Conservation (phyloP, 2,888 invertebrate species). For the Pandemis cinnamomeana region DNA sequence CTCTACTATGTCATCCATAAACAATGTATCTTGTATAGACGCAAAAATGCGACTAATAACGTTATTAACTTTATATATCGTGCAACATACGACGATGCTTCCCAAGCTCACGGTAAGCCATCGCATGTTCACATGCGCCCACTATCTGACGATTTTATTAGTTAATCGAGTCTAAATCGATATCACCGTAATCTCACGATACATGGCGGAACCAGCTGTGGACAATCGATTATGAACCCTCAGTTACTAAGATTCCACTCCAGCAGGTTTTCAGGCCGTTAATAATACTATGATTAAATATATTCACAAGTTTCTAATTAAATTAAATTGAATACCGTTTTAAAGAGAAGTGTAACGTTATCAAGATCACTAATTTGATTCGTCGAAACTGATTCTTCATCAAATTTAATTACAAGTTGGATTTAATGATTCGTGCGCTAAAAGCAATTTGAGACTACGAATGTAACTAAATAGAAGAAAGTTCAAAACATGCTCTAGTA, state of each 20-base stretch:
- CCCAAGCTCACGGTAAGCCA: slow-evolving; percentile 28
- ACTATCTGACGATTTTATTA: slow-evolving; percentile 35
- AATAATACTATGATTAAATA: slow-evolving; percentile 30
- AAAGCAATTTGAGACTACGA: slow-evolving; percentile 34
- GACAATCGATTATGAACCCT: slow-evolving; percentile 60
- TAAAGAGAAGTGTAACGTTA: neutral
- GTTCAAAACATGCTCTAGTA: neutral
- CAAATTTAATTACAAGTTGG: slow-evolving; percentile 5
- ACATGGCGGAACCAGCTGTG: slow-evolving; percentile 47
- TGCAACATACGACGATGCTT: neutral
- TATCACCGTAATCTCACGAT: slow-evolving; percentile 47
- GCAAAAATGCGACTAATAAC: neutral
- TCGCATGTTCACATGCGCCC: slow-evolving; percentile 48
- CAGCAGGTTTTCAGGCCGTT: slow-evolving; percentile 50
- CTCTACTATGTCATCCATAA: neutral
- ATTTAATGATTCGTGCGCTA: slow-evolving; percentile 30
- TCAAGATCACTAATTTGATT: slow-evolving; percentile 1
- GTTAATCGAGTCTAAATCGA: slow-evolving; percentile 46
- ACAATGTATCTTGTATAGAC: neutral
- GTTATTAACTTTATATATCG: neutral
- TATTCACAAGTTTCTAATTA: neutral
- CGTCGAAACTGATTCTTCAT: slow-evolving; percentile 4
- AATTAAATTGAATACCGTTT: neutral
- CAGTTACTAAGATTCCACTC: slow-evolving; percentile 54
- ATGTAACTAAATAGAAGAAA: slow-evolving; percentile 14